Conservation (phyloP, 2,888 invertebrate genomes). For the Hyppa rectilinea region DNA sequence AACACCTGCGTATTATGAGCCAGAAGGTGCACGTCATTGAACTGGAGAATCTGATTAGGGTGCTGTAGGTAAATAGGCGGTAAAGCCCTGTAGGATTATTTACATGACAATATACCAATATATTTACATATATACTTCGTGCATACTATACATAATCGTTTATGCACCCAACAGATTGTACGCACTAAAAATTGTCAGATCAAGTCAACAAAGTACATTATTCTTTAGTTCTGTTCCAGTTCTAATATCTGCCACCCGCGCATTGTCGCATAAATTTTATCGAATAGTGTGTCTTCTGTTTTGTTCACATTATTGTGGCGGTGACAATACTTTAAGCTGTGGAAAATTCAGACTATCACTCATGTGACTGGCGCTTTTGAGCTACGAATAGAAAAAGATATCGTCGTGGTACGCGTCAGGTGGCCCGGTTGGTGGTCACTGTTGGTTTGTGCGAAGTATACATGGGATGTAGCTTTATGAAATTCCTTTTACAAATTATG, state of each 20-base stretch:
- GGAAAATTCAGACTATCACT: constrained; percentile 43
- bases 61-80: not conserved
- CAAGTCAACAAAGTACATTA: not conserved
- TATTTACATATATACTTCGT: no score
- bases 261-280: not conserved
- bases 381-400: constrained; percentile 1
- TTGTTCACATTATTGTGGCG: not conserved
- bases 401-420: not conserved
- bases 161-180: no score
- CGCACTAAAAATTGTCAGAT: not conserved
- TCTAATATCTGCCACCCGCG: not conserved
- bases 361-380: constrained; percentile 45
- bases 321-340: constrained; percentile 22
- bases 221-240: not conserved
- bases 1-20: not conserved
- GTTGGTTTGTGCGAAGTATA: not conserved
- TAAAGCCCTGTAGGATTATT: no score
- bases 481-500: not conserved
- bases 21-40: constrained; percentile 6
- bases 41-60: not conserved
- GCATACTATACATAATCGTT: no score
- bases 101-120: no score
- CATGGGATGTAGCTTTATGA: not conserved
- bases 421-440: not conserved
- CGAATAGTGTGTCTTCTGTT: constrained; percentile 12